phyloP scores from a whole-genome alignment of 2,888 invertebrate genomes.

The Xanthia icteritia region DNA sequence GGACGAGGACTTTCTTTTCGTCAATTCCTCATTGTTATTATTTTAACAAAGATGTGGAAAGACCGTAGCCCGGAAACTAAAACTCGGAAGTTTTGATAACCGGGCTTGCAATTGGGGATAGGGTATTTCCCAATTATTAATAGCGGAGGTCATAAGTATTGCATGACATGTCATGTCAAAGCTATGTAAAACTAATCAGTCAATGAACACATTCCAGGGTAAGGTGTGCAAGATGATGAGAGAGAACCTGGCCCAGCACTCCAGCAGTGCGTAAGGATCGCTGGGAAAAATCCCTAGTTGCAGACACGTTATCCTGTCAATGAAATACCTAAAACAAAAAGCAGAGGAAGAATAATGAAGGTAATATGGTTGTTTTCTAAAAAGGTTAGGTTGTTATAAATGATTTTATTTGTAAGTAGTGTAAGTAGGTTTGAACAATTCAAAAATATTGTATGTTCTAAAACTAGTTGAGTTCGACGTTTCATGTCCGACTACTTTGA shows the following conservation, averaged over 20 bases:
- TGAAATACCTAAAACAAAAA: neutral
- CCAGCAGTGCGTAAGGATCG: too few species aligned
- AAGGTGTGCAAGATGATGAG: neutral
- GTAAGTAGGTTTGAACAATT: neutral
- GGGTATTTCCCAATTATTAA: conserved; percentile 24
- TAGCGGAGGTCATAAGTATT: neutral
- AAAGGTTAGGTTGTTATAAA: neutral
- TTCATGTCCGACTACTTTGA: neutral
- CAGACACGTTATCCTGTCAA: neutral
- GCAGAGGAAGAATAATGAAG: neutral
- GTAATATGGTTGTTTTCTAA: neutral
- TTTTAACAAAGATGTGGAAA: neutral
- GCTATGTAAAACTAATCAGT: too few species aligned
- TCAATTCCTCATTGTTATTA: neutral
- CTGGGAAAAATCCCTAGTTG: neutral
- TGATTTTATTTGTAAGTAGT: neutral
- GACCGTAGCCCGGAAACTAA: neutral
- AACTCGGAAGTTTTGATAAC: neutral
- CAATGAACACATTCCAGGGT: neutral
- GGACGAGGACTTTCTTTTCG: neutral
- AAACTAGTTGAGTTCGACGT: neutral
- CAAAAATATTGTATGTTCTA: neutral
- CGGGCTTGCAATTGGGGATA: neutral
- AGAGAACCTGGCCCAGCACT: neutral
- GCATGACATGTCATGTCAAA: neutral